Evolutionary conservation across 64 coral and sea anemone species (phyloP).

Genomic region (Pachyseris speciosa): DNA sequence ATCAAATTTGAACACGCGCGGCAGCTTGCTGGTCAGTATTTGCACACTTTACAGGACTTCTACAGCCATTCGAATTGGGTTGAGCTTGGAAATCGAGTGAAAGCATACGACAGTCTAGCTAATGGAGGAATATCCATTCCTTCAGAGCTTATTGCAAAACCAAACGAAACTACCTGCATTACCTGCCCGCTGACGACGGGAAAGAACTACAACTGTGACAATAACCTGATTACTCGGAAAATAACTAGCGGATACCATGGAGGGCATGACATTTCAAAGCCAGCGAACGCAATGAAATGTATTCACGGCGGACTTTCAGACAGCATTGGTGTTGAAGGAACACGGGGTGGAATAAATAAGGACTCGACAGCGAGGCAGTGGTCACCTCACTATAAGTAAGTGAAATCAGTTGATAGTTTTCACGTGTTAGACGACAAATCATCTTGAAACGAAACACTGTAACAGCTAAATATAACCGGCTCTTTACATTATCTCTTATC

Average conservation of each 20-base stretch:
- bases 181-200: not conserved
- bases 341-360: constrained; percentile 78
- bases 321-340: not conserved
- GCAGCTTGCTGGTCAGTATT: constrained; percentile 52
- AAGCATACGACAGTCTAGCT: not conserved
- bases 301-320: constrained; percentile 70
- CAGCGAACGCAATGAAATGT: constrained; percentile 63
- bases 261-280: constrained; percentile 70
- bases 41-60: constrained; percentile 87
- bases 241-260: constrained; percentile 77
- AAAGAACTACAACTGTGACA: constrained; percentile 35
- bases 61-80: constrained; percentile 87
- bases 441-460: not conserved
- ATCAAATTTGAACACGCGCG: constrained; percentile 61
- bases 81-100: constrained; percentile 40
- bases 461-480: not conserved
- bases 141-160: not conserved
- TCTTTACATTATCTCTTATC: not conserved
- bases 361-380: constrained; percentile 39
- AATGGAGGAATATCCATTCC: not conserved
- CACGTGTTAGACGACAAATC: not conserved
- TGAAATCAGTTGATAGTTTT: not conserved
- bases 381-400: constrained; percentile 76
- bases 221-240: constrained; percentile 62
- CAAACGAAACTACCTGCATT: constrained; percentile 58